Base-by-base conservation (phyloP, 2,888 invertebrate genomes). In the Dinocampus coccinellae region DNA sequence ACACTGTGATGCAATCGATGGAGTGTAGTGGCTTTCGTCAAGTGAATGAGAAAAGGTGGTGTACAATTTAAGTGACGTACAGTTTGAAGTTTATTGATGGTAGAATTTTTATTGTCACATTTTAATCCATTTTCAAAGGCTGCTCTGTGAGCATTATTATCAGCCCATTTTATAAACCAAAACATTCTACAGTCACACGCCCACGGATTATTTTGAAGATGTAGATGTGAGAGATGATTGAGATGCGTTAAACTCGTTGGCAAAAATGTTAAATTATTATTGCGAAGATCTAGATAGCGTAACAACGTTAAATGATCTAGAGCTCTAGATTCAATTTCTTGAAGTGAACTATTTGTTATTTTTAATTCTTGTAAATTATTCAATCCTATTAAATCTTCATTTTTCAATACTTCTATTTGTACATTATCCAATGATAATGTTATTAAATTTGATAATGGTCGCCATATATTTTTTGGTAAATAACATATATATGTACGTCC, bases 171-270 rank as follows among this genome's bases (percentile, higher is more conserved):
- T 0, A 89, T 86, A 77, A 95, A 92, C 95, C 95, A 95, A 76
- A 91, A 91, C 91, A 95, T 93, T 62, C 94, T 91, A 82, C 97
- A 97, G 86, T 96, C 95, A 88, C 97, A 97, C 20, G 92, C 92
- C 93, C 95, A 95, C 33, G 92, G 93, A 85, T 97, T 97, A 70
- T 91, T 91, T 39, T 91, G 89, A 77, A 96, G 90, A 77, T 91
- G 91, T 33, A 96, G 87, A 74, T 91, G 90, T 78, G 90, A 88
- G 68, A 96, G 87, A 61, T 90, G 88, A 7, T 90, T 89, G 69
- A 96, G 88, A 79, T 91, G 90, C 66, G 91, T 90, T 66, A 97
- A 85, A 16, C 93, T 92, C 69, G 90, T 89, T 26, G 95, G 95
- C 79, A 96, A 87, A 81, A 91, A 92, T 39, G 91, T 91, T 79